Percentiles rank a stretch among this genome's conserved stretches.
These are phyloP conservation scores for Potamarius usumacintae DNA, from an alignment of 2,113 vertebrate genomes.

Conservation along the genomic window DNA sequence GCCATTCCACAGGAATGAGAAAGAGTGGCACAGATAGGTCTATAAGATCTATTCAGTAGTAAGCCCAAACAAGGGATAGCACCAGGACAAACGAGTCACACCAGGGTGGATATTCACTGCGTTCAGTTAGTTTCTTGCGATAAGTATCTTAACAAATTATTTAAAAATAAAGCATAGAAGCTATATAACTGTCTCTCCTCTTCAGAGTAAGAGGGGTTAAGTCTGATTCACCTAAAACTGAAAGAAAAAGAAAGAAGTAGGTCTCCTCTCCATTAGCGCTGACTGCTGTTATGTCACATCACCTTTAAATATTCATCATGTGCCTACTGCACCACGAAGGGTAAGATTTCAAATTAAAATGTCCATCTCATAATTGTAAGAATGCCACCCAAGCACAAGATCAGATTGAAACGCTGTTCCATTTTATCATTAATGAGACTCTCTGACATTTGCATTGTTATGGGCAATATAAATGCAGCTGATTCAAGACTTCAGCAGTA, in stretches of 20 bases:
- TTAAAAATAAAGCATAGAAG: slow-evolving; percentile 29
- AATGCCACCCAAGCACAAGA: slow-evolving; percentile 70
- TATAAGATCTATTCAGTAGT: slow-evolving; percentile 19
- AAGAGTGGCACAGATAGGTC: slow-evolving; percentile 36
- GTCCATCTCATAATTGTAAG: slow-evolving; percentile 70
- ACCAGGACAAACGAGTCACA: slow-evolving; percentile 38
- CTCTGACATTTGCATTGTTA: slow-evolving; percentile 73
- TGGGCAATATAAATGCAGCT: slow-evolving; percentile 71
- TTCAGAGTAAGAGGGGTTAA: slow-evolving; percentile 42
- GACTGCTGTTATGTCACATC: slow-evolving; percentile 59
- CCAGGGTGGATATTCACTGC: slow-evolving; percentile 6
- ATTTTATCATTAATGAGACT: slow-evolving; percentile 75
- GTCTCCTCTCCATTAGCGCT: slow-evolving; percentile 61
- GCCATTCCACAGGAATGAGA: slow-evolving; percentile 33
- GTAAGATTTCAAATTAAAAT: slow-evolving; percentile 72
- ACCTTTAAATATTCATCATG: slow-evolving; percentile 76
- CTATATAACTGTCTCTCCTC: slow-evolving; percentile 19
- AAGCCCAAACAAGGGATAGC: slow-evolving; percentile 32
- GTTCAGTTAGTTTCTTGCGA: slow-evolving; percentile 30
- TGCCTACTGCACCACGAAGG: slow-evolving; percentile 71
- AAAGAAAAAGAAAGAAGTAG: slow-evolving; percentile 47
- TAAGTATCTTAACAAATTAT: slow-evolving; percentile 7
- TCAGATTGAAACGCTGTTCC: slow-evolving; percentile 67
- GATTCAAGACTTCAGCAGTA: slow-evolving; percentile 20
- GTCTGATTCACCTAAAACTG: slow-evolving; percentile 56